Percentiles rank a stretch among this genome's conserved stretches.
phyloP scores from a whole-genome alignment of 2,797 vertebrate species.

The Argentina silus region DNA sequence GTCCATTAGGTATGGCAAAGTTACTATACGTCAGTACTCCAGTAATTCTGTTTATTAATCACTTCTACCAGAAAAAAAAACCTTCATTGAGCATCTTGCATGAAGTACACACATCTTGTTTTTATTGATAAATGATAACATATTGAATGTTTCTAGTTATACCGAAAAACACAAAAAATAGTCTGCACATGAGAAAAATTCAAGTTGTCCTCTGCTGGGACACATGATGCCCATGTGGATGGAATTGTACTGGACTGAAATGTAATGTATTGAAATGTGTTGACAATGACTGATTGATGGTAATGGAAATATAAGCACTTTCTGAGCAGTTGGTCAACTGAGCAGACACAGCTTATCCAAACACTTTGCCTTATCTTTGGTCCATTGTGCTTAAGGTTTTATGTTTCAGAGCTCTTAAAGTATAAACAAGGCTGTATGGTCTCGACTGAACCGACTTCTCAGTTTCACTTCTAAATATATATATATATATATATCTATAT shows the following conservation, averaged over 20 bases:
- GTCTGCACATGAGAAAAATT: conserved; percentile 44
- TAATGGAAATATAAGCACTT: conserved; percentile 69
- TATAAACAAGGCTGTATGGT: conserved; percentile 41
- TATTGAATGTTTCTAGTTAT: conserved; percentile 70
- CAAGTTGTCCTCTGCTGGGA: conserved; percentile 47
- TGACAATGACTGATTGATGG: conserved; percentile 59
- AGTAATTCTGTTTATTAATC: conserved; percentile 28
- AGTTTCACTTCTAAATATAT: conserved; percentile 53
- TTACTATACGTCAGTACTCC: conserved; percentile 12
- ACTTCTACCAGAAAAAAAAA: conserved; percentile 46
- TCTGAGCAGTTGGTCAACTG: conserved; percentile 73
- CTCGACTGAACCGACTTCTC: conserved; percentile 46
- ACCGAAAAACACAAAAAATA: conserved; percentile 35
- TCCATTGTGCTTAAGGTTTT: conserved; percentile 75
- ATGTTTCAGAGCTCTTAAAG: conserved; percentile 64
- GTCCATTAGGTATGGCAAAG: conserved; percentile 46
- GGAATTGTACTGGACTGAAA: conserved; percentile 47
- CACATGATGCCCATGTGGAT: conserved; percentile 49
- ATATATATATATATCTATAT: conserved; percentile 16
- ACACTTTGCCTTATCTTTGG: conserved; percentile 81
- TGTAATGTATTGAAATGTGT: conserved; percentile 41
- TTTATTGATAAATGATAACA: conserved; percentile 61
- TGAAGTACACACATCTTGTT: conserved; percentile 46
- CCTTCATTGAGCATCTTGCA: conserved; percentile 64
- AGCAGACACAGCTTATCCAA: conserved; percentile 77